Conservation (phyloP, 2,888 invertebrate genomes). For the Calameuta pallipes region DNA sequence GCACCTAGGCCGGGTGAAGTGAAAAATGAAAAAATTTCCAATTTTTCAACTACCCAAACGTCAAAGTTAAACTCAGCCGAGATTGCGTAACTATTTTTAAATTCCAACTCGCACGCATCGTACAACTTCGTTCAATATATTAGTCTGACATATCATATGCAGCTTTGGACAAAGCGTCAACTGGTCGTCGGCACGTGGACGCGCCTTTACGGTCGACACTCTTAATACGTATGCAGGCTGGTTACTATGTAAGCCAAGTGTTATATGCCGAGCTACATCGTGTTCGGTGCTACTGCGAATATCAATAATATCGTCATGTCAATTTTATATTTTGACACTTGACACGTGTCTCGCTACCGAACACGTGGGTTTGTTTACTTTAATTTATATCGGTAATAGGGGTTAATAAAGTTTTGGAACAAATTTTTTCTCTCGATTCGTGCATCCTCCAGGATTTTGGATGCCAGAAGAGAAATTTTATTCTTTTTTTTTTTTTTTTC, state of each 20-base stretch:
- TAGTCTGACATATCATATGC: neutral
- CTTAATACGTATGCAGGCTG: neutral
- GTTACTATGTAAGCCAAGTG: neutral
- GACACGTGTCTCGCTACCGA: neutral
- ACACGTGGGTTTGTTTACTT: neutral
- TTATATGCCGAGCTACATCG: neutral
- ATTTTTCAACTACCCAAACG: accelerated
- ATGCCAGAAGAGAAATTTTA: neutral
- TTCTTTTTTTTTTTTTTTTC: neutral
- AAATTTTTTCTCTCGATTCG: neutral
- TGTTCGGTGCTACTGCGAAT: neutral
- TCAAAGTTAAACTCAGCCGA: neutral
- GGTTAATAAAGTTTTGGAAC: accelerated
- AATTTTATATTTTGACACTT: neutral
- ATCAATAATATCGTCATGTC: neutral
- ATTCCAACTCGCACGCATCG: neutral
- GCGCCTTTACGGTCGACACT: slow-evolving; percentile 8
- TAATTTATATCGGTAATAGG: too few relatives aligned
- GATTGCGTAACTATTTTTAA: neutral
- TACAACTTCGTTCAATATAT: neutral
- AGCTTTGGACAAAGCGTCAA: slow-evolving; percentile 12
- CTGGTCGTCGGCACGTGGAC: slow-evolving; percentile 19
- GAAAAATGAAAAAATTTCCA: neutral
- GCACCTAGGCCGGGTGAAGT: too few relatives aligned
- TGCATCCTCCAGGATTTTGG: neutral